phyloP scores from a whole-genome alignment of 1,140 invertebrate species.

The Halesus radiatus region DNA sequence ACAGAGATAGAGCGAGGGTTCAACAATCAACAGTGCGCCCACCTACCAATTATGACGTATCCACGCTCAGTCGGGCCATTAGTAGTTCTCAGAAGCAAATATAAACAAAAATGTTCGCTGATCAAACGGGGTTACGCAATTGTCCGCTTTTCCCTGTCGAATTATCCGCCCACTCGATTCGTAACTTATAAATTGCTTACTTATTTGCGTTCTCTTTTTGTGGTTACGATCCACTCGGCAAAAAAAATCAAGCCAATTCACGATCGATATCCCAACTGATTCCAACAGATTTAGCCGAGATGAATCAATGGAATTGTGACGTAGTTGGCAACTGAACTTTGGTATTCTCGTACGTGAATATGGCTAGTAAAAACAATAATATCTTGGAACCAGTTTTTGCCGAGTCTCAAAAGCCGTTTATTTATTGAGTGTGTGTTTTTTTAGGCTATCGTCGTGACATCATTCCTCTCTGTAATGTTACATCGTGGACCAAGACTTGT shows the following conservation, averaged over 20 bases:
- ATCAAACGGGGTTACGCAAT: too few species aligned
- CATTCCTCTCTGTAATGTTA: neutral
- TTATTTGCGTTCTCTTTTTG: constrained; percentile 9
- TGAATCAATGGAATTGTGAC: neutral
- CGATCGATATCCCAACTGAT: neutral
- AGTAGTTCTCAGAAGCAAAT: too few species aligned
- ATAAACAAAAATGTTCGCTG: too few species aligned
- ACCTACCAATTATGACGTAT: too few species aligned
- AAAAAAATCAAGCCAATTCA: neutral
- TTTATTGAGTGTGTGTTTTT: constrained; percentile 14
- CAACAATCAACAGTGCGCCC: too few species aligned
- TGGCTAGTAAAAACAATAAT: neutral
- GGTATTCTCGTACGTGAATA: neutral
- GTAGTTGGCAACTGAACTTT: constrained; percentile 3
- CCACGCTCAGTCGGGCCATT: too few species aligned
- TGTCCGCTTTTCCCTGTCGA: too few species aligned
- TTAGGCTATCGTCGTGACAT: neutral
- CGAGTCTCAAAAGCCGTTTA: neutral
- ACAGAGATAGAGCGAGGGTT: too few species aligned
- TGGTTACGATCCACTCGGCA: neutral
- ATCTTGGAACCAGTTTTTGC: too few species aligned
- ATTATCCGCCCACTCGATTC: neutral
- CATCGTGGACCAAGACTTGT: neutral
- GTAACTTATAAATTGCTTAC: neutral
- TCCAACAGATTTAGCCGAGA: too few species aligned